Evolutionary conservation across 2,888 invertebrate genomes (phyloP).

Genomic region (Drosophila basisetae): DNA sequence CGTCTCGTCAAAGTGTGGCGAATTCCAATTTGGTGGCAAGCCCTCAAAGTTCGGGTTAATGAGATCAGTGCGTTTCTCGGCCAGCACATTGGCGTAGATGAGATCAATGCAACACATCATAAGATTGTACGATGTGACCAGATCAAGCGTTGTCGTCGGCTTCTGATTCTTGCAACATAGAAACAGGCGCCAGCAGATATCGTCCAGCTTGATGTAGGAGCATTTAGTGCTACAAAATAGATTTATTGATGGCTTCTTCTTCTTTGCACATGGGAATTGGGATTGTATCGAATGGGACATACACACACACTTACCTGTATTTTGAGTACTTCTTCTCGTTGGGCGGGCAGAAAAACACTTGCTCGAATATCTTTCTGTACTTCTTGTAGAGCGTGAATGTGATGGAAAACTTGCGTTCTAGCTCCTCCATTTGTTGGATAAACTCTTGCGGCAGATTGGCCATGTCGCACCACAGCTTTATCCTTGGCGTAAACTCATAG

Average conservation of each 20-base stretch:
- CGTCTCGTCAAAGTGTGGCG: conserved; percentile 86
- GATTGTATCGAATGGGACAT: not conserved
- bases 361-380: conserved; percentile 94
- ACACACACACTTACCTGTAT: conserved; percentile 71
- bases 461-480: conserved; percentile 98
- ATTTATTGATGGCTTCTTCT: not conserved
- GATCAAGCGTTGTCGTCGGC: conserved; percentile 94
- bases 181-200: conserved; percentile 97
- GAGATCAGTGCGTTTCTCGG: conserved; percentile 92
- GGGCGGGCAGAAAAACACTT: conserved; percentile 91
- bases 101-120: conserved; percentile 96
- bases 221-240: conserved; percentile 85
- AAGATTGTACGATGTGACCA: conserved; percentile 97
- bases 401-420: conserved; percentile 96
- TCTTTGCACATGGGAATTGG: not conserved
- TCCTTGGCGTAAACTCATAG: conserved; percentile 97
- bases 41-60: conserved; percentile 94
- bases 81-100: conserved; percentile 93
- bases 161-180: conserved; percentile 95
- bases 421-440: conserved; percentile 91
- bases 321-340: conserved; percentile 84
- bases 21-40: conserved; percentile 89
- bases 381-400: conserved; percentile 97
- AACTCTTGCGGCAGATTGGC: conserved; percentile 94
- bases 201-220: conserved; percentile 93